A percentile compares a stretch with the other conserved stretches of the same genome.
Conservation (phyloP, 2,113 vertebrate genomes). For the Leptobrachium leishanense region DNA sequence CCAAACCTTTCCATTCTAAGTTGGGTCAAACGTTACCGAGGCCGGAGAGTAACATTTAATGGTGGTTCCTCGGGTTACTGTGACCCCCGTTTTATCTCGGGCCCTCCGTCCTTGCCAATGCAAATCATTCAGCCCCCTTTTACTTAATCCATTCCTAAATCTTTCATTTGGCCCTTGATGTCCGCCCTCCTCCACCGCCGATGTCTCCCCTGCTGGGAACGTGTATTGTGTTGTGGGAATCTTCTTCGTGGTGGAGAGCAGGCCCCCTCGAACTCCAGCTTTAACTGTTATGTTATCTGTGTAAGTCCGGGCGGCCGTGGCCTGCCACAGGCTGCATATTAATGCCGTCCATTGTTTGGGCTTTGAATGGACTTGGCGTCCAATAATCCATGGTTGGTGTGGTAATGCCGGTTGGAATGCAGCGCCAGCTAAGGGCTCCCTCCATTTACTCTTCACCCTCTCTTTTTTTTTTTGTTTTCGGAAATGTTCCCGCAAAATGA, state of each 20-base stretch:
- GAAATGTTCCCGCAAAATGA: constrained; percentile 54
- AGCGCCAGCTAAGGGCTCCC: constrained; percentile 42
- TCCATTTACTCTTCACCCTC: constrained; percentile 50
- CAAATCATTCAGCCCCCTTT: too few species aligned
- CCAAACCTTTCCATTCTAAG: too few species aligned
- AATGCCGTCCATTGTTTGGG: constrained; percentile 16
- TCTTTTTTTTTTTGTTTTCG: neutral
- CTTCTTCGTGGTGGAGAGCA: neutral
- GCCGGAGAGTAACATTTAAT: too few species aligned
- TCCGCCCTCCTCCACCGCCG: neutral
- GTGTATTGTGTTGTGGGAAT: neutral
- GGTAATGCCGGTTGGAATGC: constrained; percentile 31
- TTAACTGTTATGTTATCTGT: constrained; percentile 29
- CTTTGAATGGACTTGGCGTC: constrained; percentile 43
- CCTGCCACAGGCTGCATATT: constrained; percentile 7
- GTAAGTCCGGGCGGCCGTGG: constrained; percentile 16
- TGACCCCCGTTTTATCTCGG: too few species aligned
- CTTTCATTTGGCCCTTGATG: too few species aligned
- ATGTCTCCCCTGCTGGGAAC: neutral
- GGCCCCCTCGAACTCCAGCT: neutral
- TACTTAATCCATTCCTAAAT: too few species aligned
- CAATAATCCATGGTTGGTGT: constrained; percentile 38
- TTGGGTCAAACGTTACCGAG: too few species aligned
- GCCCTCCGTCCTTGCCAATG: too few species aligned
- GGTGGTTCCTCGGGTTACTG: too few species aligned